These are phyloP conservation scores for Pyrocoelia pectoralis DNA, from an alignment of 2,888 invertebrate species.

Conservation along the genomic window DNA sequence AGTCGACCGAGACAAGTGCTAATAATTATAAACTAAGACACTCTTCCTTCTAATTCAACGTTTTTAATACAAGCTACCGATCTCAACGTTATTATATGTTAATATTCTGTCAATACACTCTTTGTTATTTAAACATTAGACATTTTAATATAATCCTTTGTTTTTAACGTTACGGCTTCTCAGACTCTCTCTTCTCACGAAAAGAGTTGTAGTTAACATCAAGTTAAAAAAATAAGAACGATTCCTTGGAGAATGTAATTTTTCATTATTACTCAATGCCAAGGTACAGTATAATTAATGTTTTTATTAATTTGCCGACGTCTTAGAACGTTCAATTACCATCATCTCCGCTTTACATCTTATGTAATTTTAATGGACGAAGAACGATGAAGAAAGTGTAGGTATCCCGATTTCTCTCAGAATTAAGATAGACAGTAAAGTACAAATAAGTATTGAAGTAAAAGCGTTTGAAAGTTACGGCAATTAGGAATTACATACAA, in stretches of 20 bases:
- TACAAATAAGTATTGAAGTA: neutral
- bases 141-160: too few species aligned
- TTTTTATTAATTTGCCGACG: too few species aligned
- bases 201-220: neutral
- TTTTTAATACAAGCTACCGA: too few species aligned
- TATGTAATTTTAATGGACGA: neutral
- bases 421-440: neutral
- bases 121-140: too few species aligned
- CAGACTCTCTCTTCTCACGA: neutral
- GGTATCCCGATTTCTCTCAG: neutral
- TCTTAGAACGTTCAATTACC: neutral
- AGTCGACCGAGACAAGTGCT: too few species aligned
- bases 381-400: neutral
- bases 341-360: neutral
- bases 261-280: neutral
- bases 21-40: too few species aligned
- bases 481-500: neutral
- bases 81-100: too few species aligned
- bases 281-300: neutral
- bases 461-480: neutral
- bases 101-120: too few species aligned
- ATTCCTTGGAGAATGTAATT: neutral
- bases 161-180: neutral
- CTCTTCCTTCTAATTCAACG: too few species aligned
- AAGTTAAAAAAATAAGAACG: neutral